These are phyloP conservation scores for Drosophila colorata DNA, from an alignment of 2,888 invertebrate species.

Conservation along the genomic window DNA sequence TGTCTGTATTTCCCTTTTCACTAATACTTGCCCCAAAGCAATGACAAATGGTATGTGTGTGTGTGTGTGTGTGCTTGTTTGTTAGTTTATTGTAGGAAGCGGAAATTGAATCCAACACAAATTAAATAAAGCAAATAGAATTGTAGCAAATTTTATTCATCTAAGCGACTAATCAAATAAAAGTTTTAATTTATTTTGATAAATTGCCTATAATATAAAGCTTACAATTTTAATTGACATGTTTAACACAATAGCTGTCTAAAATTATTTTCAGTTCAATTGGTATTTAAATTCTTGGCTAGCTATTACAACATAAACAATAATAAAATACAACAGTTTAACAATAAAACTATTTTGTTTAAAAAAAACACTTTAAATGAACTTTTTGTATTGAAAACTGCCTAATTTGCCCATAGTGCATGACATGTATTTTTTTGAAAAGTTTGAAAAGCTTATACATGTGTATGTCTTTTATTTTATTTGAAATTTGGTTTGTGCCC, in stretches of 20 bases:
- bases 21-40: conserved; percentile 14
- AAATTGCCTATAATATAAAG: conserved; percentile 4
- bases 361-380: neutral
- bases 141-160: conserved; percentile 26
- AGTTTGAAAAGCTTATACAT: conserved; percentile 1
- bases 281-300: no score
- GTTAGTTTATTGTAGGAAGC: conserved; percentile 38
- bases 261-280: neutral
- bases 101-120: conserved; percentile 40
- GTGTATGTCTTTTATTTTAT: conserved; percentile 33
- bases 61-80: conserved; percentile 3
- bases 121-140: conserved; percentile 51
- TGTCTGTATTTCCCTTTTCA: neutral
- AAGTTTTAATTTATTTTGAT: conserved; percentile 32
- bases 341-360: neutral
- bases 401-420: neutral
- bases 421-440: conserved; percentile 54
- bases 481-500: conserved; percentile 11
- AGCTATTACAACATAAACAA: neutral
- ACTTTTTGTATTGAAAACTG: neutral
- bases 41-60: conserved; percentile 31
- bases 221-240: conserved; percentile 1
- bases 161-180: conserved; percentile 35
- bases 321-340: neutral
- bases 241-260: neutral